Percentiles rank a stretch among this genome's conserved stretches.
phyloP scores from a whole-genome alignment of 2,797 vertebrate genomes.

The Oryzias sinensis region DNA sequence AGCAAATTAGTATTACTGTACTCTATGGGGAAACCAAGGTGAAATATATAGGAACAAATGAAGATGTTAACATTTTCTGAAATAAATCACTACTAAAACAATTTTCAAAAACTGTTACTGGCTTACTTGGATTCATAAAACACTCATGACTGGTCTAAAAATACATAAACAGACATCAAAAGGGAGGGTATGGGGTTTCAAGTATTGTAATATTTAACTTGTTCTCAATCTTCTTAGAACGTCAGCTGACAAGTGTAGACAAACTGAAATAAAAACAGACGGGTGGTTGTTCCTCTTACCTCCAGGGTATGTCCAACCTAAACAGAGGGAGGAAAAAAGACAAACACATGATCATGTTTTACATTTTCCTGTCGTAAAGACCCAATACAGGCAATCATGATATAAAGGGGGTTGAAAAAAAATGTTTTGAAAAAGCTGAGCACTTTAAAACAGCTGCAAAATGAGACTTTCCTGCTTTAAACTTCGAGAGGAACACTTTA shows the following conservation, averaged over 20 bases:
- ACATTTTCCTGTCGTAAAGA: constrained; percentile 26
- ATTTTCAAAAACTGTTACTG: not conserved
- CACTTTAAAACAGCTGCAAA: constrained; percentile 4
- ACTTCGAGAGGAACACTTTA: not conserved
- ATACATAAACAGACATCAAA: not conserved
- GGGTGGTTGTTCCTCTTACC: constrained; percentile 66
- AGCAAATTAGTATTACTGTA: not conserved
- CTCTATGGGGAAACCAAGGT: not conserved
- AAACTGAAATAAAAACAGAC: constrained; percentile 21
- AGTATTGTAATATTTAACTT: constrained; percentile 35
- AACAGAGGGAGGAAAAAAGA: constrained; percentile 36
- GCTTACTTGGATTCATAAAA: constrained; percentile 1
- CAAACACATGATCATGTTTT: constrained; percentile 58
- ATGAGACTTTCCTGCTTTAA: not conserved
- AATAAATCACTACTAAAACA: not conserved
- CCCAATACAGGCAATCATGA: constrained; percentile 28
- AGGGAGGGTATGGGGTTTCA: not conserved
- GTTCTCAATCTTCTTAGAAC: constrained; percentile 19
- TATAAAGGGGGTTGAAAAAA: constrained; percentile 24
- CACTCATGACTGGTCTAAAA: constrained; percentile 1
- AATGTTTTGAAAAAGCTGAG: not conserved
- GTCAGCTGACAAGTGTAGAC: constrained; percentile 4
- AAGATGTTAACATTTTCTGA: not conserved
- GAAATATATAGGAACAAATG: not conserved
- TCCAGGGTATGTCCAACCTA: constrained; percentile 62